A percentile compares a stretch with the other conserved stretches of the same genome.
phyloP scores from a whole-genome alignment of 2,797 vertebrate genomes.

The Potorous gilbertii region DNA sequence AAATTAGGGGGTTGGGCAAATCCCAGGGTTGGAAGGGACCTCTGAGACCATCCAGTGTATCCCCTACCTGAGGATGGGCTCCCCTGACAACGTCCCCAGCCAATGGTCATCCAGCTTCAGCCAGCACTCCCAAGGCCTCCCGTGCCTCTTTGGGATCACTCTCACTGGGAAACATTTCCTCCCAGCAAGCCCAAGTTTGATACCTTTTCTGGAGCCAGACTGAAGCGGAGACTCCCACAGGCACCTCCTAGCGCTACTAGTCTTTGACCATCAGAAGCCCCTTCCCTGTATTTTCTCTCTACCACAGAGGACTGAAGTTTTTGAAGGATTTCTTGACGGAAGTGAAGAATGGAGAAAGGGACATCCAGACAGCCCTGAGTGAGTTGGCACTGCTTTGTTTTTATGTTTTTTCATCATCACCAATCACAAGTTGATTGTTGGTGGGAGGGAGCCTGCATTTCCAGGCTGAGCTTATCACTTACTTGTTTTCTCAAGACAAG shows the following conservation, averaged over 20 bases:
- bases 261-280: background rate
- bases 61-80: background rate
- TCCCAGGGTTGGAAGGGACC: background rate
- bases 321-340: constrained; percentile 96
- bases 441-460: constrained; percentile 18
- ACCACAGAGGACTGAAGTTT: constrained; percentile 93
- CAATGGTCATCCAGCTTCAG: too few relatives aligned
- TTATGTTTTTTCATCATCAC: constrained; percentile 58
- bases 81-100: too few relatives aligned
- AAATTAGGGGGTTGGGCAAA: background rate
- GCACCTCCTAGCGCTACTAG: too few relatives aligned
- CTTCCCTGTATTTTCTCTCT: constrained; percentile 45
- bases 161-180: too few relatives aligned
- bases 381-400: constrained; percentile 79
- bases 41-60: background rate
- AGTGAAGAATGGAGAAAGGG: constrained; percentile 91
- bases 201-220: too few relatives aligned
- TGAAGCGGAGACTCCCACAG: too few relatives aligned
- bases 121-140: too few relatives aligned
- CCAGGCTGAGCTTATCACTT: constrained; percentile 37
- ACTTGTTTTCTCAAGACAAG: constrained; percentile 37
- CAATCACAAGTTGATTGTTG: background rate
- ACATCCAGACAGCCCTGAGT: constrained; percentile 97
- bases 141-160: too few relatives aligned
- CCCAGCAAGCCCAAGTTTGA: too few relatives aligned